These are phyloP conservation scores for Alosa alosa DNA, from an alignment of 2,113 vertebrate species.

Conservation along the genomic window DNA sequence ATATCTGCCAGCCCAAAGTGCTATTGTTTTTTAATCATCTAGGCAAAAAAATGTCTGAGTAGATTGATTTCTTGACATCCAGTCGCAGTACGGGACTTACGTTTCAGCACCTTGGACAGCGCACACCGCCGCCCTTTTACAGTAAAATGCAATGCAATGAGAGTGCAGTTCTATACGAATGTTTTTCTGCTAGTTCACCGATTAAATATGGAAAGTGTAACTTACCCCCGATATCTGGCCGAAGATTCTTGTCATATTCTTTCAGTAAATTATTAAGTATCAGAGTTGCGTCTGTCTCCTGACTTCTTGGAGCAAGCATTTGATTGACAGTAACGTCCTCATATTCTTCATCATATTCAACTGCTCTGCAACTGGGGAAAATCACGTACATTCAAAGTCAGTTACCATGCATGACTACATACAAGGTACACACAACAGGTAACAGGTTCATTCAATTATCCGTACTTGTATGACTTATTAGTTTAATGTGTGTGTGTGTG, in stretches of 20 bases:
- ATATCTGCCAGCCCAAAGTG: background rate
- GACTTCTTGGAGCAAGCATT: constrained; percentile 86
- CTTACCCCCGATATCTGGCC: constrained; percentile 94
- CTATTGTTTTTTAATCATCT: background rate
- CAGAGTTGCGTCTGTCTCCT: constrained; percentile 85
- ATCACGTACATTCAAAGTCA: background rate
- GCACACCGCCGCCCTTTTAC: background rate
- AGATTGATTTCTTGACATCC: background rate
- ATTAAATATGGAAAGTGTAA: constrained; percentile 31
- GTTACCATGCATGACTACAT: background rate
- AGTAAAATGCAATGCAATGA: background rate
- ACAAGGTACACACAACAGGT: background rate
- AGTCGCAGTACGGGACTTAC: background rate
- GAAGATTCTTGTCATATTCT: constrained; percentile 92
- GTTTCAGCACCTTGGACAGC: constrained; percentile 40
- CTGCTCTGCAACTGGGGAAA: constrained; percentile 71
- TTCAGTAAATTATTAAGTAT: constrained; percentile 90
- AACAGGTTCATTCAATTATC: background rate
- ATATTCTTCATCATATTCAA: constrained; percentile 83
- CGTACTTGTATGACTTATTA: background rate
- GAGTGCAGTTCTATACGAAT: background rate
- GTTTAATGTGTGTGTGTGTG: background rate
- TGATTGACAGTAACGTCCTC: constrained; percentile 87
- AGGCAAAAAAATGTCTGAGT: background rate
- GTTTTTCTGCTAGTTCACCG: background rate